Percentiles rank a stretch among this genome's conserved stretches.
Evolutionary conservation across 2,888 invertebrate genomes (phyloP).

Genomic region (Bembecia ichneumoniformis): DNA sequence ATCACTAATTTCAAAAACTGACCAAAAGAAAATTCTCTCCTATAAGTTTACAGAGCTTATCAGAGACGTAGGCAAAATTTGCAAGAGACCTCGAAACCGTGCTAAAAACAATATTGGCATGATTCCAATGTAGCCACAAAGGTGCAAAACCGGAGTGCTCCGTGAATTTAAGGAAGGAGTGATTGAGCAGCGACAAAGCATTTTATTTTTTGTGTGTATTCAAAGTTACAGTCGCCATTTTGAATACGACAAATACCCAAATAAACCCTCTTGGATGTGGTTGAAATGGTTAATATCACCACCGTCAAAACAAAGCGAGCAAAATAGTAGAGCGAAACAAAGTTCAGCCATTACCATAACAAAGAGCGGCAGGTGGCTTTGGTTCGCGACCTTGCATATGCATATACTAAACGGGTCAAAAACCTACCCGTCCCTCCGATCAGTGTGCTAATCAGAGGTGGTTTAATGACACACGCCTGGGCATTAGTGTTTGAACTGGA

Average conservation of each 20-base stretch:
- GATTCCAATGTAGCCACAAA: slow-evolving; percentile 27
- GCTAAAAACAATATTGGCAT: slow-evolving; percentile 39
- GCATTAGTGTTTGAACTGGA: too few species aligned
- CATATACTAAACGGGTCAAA: slow-evolving; percentile 44
- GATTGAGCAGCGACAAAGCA: slow-evolving; percentile 6
- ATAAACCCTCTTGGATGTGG: too few species aligned
- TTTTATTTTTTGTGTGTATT: slow-evolving; percentile 5
- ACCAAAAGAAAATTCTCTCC: too few species aligned
- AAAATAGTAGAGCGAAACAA: not conserved
- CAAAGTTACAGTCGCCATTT: too few species aligned
- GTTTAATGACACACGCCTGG: too few species aligned
- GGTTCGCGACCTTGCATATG: slow-evolving; percentile 43
- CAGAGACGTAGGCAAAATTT: not conserved
- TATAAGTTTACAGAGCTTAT: too few species aligned
- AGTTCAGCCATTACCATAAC: not conserved
- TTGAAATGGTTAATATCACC: too few species aligned
- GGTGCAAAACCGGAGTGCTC: slow-evolving; percentile 26
- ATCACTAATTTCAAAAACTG: too few species aligned
- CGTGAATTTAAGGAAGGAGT: slow-evolving; percentile 21
- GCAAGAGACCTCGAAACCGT: slow-evolving; percentile 30
- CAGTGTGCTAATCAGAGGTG: not conserved
- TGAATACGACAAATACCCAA: too few species aligned
- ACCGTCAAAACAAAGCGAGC: slow-evolving; percentile 4
- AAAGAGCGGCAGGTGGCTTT: slow-evolving; percentile 32
- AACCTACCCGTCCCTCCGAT: slow-evolving; percentile 27